A percentile compares a stretch with the other conserved stretches of the same genome.
phyloP scores from a whole-genome alignment of 2,888 invertebrate genomes.

The Melipona bicolor region DNA sequence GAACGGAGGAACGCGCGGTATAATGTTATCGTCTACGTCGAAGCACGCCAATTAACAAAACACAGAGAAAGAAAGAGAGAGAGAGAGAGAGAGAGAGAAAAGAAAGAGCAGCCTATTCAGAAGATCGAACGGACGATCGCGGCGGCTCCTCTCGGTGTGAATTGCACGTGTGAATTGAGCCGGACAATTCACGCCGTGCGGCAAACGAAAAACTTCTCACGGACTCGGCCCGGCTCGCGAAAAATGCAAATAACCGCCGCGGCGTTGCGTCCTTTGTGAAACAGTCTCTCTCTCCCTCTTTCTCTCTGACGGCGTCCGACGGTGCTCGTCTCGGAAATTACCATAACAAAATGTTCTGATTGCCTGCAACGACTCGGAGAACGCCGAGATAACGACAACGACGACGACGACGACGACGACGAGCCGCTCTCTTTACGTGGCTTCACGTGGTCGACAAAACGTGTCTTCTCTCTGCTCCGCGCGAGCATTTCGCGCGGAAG shows the following conservation, averaged over 20 bases:
- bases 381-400: too few relatives aligned
- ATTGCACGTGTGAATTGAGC: conserved; percentile 12
- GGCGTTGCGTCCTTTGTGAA: conserved; percentile 4
- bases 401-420: too few relatives aligned
- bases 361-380: conserved; percentile 11
- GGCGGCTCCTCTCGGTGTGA: background rate
- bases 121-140: background rate
- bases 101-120: too few relatives aligned
- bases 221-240: background rate
- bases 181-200: background rate
- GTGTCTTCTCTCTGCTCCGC: background rate
- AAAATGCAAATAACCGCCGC: conserved; percentile 5
- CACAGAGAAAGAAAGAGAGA: too few relatives aligned
- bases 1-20: too few relatives aligned
- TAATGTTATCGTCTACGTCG: too few relatives aligned
- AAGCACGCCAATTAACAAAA: too few relatives aligned
- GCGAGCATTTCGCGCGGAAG: conserved; percentile 4
- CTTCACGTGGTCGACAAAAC: background rate
- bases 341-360: conserved; percentile 49
- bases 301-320: conserved; percentile 3
- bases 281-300: too few relatives aligned
- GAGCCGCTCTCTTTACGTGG: background rate
- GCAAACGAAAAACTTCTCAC: conserved; percentile 8
- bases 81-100: too few relatives aligned
- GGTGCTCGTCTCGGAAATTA: conserved; percentile 27